These are phyloP conservation scores for Formicarius rufipectus DNA, from an alignment of 2,113 vertebrate genomes.

Conservation along the genomic window DNA sequence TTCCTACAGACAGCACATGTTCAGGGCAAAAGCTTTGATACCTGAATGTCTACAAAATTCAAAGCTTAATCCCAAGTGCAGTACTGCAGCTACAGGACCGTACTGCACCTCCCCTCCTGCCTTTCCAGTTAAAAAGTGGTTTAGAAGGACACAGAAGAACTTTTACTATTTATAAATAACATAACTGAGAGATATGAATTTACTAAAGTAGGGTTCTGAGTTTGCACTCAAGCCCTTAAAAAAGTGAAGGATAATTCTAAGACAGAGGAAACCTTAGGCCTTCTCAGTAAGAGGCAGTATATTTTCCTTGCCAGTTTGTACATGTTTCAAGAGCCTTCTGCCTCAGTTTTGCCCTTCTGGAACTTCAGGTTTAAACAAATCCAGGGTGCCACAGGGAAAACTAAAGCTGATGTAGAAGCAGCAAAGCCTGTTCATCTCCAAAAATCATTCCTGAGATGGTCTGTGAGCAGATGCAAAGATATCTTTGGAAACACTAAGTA, in stretches of 20 bases:
- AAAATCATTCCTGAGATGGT: neutral
- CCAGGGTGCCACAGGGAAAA: constrained; percentile 2
- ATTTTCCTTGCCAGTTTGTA: neutral
- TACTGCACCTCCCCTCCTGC: neutral
- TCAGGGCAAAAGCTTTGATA: neutral
- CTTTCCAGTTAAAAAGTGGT: neutral
- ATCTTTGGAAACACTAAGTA: neutral
- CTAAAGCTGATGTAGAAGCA: neutral
- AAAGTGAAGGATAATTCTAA: neutral
- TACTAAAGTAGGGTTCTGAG: neutral
- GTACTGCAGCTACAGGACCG: neutral
- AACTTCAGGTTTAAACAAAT: constrained; percentile 55
- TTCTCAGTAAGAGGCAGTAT: neutral
- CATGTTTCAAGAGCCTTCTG: constrained; percentile 12
- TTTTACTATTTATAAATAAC: neutral
- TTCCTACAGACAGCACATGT: neutral
- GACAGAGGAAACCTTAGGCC: neutral
- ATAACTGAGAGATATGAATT: neutral
- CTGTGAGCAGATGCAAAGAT: constrained; percentile 10
- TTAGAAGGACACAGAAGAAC: neutral
- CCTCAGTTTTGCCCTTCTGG: neutral
- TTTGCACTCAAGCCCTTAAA: neutral
- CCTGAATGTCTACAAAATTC: neutral
- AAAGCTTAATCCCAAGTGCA: neutral
- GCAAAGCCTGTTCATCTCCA: constrained; percentile 22